Base-by-base conservation (phyloP, 2,113 vertebrate species). In the Nesoenas mayeri region DNA sequence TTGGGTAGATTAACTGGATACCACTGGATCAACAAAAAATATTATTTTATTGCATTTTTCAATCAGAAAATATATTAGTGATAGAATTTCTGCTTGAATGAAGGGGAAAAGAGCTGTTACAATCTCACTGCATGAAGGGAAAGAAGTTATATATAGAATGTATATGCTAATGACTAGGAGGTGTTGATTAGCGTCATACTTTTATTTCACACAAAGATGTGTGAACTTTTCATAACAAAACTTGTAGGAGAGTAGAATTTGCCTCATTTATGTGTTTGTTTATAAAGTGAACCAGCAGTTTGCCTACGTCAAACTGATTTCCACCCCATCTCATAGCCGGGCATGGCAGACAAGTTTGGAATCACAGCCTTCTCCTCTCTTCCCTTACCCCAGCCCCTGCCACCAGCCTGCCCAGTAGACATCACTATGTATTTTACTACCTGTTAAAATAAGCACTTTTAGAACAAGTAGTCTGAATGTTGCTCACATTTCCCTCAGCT, bases 201-300 rank as follows among this genome's bases (percentile, higher is more conserved):
- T 94, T 60, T 85, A 85, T 94, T 96, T 95, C 88, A 94, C 94
- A 94, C 67, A 56, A 66, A 91, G 75, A 80, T 60, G 93, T 93
- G 90, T 79, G 93, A 96, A 93, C 31, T 24, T 65, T 95, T 84
- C 90, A 71, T 85, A 96, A 88, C 40, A 89, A 86, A 96, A 89
- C 84, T 60, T 85, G 86, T 48, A 84, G 82, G 57, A 91, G 92
- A 87, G 78, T 31, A 88, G 72, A 85, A 83, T 58, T 64, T 50
- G 20, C 24, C 85, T 90, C 67, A 42, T 85, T 79, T 88, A 74
- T 71, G 38, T 7, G 1, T 87, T 94, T 93, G 31, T 77, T 94
- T 31, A 78, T 60, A 20, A 93, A 88, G 88, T 40, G 38, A 85
- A 95, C 48, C 26, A 85, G 62, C 40, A 51, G 28, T 66, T 89